Conservation (phyloP, 2,113 vertebrate genomes). For the Sebastes fasciatus region DNA sequence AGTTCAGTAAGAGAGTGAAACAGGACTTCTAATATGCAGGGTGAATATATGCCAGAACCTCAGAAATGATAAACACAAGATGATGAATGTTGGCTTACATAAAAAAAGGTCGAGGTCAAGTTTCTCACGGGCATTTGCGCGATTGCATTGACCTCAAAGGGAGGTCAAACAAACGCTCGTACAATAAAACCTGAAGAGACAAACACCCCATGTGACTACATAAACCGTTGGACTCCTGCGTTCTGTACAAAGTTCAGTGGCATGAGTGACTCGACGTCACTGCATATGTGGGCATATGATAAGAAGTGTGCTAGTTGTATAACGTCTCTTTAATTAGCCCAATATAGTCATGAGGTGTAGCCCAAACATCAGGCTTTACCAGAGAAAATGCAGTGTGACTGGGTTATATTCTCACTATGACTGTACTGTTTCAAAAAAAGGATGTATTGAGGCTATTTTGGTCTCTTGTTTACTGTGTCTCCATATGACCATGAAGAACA, state of each 20-base stretch:
- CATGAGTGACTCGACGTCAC: constrained; percentile 5
- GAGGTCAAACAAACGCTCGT: constrained; percentile 41
- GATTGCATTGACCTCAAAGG: constrained; percentile 21
- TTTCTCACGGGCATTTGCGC: constrained; percentile 25
- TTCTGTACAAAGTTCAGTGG: constrained; percentile 55
- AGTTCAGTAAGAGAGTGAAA: constrained; percentile 37
- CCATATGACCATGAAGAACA: neutral
- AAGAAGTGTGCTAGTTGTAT: constrained; percentile 47
- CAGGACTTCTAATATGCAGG: neutral
- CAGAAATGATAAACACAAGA: constrained; percentile 16
- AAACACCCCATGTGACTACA: constrained; percentile 12
- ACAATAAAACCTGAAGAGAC: constrained; percentile 35
- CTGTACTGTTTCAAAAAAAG: constrained; percentile 30
- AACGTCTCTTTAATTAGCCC: constrained; percentile 56
- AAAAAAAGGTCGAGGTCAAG: constrained; percentile 46
- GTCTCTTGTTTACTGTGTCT: constrained; percentile 37
- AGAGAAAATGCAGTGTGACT: constrained; percentile 27
- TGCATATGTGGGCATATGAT: constrained; percentile 41
- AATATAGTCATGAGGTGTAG: constrained; percentile 37
- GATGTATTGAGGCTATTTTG: constrained; percentile 18
- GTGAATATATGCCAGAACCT: constrained; percentile 1
- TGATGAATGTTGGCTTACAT: constrained; percentile 36
- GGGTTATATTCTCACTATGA: constrained; percentile 35
- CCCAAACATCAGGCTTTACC: constrained; percentile 17
- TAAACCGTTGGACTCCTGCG: constrained; percentile 44